These are phyloP conservation scores for Drosophila triauraria DNA, from an alignment of 1,140 invertebrate genomes.

Conservation along the genomic window DNA sequence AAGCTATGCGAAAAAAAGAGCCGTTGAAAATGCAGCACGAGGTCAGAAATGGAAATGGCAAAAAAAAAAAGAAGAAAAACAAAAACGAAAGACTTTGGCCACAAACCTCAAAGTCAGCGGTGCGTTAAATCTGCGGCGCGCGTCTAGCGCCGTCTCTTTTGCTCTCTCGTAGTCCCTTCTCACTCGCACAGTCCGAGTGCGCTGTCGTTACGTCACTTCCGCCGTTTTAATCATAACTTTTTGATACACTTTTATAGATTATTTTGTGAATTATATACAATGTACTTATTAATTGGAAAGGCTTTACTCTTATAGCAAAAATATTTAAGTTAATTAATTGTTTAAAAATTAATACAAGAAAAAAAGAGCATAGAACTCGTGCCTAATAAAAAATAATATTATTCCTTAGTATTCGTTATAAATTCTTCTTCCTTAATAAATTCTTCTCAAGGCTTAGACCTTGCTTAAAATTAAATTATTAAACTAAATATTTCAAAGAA, in stretches of 20 bases:
- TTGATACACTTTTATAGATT: neutral
- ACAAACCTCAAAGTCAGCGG: constrained; percentile 66
- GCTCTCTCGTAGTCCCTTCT: constrained; percentile 3
- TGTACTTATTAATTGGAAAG: too few species aligned
- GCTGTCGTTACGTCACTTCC: constrained; percentile 63
- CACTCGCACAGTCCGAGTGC: constrained; percentile 10
- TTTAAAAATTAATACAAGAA: too few species aligned
- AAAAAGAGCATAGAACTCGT: too few species aligned
- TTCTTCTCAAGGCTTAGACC: too few species aligned
- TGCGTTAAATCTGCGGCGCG: constrained; percentile 63
- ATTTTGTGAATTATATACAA: neutral
- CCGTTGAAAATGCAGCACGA: constrained; percentile 64
- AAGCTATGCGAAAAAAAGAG: constrained; percentile 14
- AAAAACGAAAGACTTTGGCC: constrained; percentile 76
- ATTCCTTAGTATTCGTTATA: too few species aligned
- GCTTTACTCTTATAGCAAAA: neutral
- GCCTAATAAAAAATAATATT: too few species aligned
- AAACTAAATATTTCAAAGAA: too few species aligned
- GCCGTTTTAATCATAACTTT: neutral
- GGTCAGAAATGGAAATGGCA: constrained; percentile 44
- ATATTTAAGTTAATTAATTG: neutral
- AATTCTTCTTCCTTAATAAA: too few species aligned
- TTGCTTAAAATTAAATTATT: too few species aligned
- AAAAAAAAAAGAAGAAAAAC: constrained; percentile 15
- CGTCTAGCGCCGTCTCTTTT: constrained; percentile 8